Conservation (phyloP, 2,113 vertebrate genomes). For the Clarias magur region DNA sequence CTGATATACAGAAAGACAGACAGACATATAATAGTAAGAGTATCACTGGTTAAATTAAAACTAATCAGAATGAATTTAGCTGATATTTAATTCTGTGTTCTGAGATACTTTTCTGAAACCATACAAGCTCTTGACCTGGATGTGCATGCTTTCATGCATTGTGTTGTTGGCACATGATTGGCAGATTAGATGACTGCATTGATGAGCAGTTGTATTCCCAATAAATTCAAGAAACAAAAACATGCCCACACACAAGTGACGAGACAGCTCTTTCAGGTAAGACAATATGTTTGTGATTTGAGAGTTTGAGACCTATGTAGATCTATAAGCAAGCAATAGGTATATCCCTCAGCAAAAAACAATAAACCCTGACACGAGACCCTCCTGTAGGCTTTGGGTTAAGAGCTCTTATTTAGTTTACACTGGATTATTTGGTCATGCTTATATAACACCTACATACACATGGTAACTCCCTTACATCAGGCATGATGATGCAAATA, state of each 20-base stretch:
- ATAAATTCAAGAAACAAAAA: not conserved
- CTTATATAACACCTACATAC: not conserved
- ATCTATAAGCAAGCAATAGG: not conserved
- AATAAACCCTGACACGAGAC: not conserved
- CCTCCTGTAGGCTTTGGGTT: not conserved
- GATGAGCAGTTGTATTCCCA: no score
- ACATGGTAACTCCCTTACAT: not conserved
- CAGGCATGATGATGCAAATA: not conserved
- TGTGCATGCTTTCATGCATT: no score
- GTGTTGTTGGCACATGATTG: no score
- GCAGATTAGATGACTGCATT: no score
- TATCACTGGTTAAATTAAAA: no score
- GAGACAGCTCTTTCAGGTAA: not conserved
- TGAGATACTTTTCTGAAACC: no score
- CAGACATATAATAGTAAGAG: no score
- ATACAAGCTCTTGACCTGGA: no score
- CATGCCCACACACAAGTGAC: not conserved
- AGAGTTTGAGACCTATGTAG: not conserved
- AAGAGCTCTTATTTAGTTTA: not conserved
- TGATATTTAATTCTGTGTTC: no score
- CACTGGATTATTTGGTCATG: not conserved
- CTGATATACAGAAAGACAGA: no score
- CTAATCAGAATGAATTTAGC: no score
- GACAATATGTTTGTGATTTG: not conserved
- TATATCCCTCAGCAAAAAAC: not conserved